A percentile compares a stretch with the other conserved stretches of the same genome.
phyloP scores from a whole-genome alignment of 2,888 invertebrate species.

The Pheosia tremula region DNA sequence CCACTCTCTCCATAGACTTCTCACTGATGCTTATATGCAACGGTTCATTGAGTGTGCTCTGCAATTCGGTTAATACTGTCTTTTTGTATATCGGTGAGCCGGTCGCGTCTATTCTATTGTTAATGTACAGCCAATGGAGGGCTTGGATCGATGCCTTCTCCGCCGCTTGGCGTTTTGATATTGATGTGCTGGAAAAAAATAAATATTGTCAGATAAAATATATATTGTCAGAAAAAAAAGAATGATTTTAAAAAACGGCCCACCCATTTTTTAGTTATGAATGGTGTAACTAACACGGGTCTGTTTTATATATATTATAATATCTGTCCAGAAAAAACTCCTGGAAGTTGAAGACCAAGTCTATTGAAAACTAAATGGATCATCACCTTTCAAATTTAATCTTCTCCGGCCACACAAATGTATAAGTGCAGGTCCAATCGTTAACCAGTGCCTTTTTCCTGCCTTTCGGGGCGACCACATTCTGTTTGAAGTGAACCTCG shows the following conservation, averaged over 20 bases:
- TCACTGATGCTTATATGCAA: constrained; percentile 59
- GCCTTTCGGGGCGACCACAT: constrained; percentile 51
- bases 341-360: too few relatives aligned
- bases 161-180: constrained; percentile 82
- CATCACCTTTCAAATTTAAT: constrained; percentile 76
- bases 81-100: constrained; percentile 79
- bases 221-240: too few relatives aligned
- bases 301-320: too few relatives aligned
- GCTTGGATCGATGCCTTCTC: constrained; percentile 81
- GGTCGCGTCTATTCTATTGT: constrained; percentile 71
- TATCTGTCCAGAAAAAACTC: too few relatives aligned
- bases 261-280: too few relatives aligned
- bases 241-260: too few relatives aligned
- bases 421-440: constrained; percentile 82
- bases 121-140: constrained; percentile 80
- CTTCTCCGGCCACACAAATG: constrained; percentile 84
- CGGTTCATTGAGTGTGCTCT: constrained; percentile 55
- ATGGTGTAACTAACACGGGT: too few relatives aligned
- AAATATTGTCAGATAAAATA: neutral
- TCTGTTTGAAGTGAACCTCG: constrained; percentile 65
- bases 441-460: constrained; percentile 60
- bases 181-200: constrained; percentile 58
- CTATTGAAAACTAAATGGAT: neutral
- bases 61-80: constrained; percentile 60
- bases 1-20: constrained; percentile 62